Percentiles rank a stretch among this genome's conserved stretches.
Conservation (phyloP, 2,888 invertebrate genomes). For the Gryllus longicercus region DNA sequence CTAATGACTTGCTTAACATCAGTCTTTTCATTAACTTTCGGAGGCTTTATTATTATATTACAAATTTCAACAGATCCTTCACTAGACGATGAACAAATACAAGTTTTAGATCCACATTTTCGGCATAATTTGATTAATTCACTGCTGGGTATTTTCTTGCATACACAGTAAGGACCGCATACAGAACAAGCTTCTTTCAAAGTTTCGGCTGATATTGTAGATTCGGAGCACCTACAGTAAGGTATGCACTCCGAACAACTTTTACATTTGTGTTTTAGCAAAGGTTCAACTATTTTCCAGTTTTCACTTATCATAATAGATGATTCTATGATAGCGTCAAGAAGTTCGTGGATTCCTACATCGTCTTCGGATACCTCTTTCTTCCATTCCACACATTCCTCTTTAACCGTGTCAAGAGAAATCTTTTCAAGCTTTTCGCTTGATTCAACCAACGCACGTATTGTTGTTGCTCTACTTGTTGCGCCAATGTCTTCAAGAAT, state of each 20-base stretch:
- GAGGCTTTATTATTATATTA: background rate
- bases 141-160: background rate
- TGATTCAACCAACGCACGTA: background rate
- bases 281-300: background rate
- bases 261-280: background rate
- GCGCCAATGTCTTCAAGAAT: background rate
- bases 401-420: too few species aligned
- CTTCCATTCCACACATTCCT: too few species aligned
- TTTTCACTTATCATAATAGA: background rate
- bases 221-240: background rate
- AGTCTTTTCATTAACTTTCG: too few species aligned
- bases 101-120: background rate
- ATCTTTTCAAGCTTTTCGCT: background rate
- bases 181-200: background rate
- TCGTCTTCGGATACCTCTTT: too few species aligned
- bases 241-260: background rate
- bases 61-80: background rate
- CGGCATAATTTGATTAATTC: background rate
- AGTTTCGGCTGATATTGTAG: background rate
- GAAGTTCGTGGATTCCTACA: too few species aligned
- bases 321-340: too few species aligned
- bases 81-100: background rate
- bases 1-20: too few species aligned
- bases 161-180: background rate
- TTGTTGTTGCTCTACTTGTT: background rate